These are phyloP conservation scores for Apamea crenata DNA, from an alignment of 2,888 invertebrate species.

Conservation along the genomic window DNA sequence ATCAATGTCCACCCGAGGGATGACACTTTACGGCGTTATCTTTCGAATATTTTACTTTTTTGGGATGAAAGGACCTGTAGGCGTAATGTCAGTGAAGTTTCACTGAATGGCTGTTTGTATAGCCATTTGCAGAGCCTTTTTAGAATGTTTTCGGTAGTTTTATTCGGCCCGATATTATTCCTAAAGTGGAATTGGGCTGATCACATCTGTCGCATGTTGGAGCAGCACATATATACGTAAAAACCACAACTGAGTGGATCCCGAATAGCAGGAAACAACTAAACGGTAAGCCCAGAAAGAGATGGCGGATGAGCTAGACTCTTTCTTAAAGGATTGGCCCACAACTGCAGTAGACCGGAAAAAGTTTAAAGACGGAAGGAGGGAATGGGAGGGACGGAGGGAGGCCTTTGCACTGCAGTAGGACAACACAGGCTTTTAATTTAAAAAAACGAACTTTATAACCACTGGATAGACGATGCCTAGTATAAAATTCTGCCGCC, in stretches of 20 bases:
- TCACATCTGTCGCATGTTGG: not conserved
- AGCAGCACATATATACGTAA: not conserved
- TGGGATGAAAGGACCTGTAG: not conserved
- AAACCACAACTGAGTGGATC: not conserved
- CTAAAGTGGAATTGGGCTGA: not conserved
- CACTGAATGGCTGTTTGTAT: not conserved
- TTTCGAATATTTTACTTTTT: conserved; percentile 23
- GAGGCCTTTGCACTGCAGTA: not conserved
- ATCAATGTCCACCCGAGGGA: conserved; percentile 46
- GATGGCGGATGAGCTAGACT: rapidly evolving
- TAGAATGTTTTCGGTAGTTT: not conserved
- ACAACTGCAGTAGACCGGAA: not conserved
- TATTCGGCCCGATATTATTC: not conserved
- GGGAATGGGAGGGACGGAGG: not conserved
- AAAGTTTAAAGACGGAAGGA: not conserved
- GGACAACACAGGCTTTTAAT: not conserved
- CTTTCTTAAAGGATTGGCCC: not conserved
- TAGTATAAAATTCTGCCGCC: not conserved
- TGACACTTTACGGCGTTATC: conserved; percentile 45
- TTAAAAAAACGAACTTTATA: not conserved
- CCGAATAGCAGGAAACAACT: not conserved
- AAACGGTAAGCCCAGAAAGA: not conserved
- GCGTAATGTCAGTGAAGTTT: not conserved
- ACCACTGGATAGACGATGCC: not conserved
- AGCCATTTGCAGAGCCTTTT: too few species aligned